phyloP scores from a whole-genome alignment of 2,888 invertebrate genomes.

The Drosophila atripex region DNA sequence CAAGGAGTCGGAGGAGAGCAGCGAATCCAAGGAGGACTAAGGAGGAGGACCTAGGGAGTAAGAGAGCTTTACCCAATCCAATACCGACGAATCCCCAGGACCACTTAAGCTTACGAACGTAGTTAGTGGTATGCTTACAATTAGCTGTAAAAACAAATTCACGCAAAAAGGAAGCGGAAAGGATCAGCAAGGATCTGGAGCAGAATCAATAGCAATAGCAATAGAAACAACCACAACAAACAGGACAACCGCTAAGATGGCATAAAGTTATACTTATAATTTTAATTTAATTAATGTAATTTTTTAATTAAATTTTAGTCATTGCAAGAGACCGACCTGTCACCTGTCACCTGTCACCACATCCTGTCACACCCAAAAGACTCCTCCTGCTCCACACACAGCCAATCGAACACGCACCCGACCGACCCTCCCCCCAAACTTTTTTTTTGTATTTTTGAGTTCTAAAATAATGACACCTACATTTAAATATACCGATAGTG shows the following conservation, averaged over 20 bases:
- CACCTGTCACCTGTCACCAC: not conserved
- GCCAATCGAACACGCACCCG: not conserved
- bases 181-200: constrained; percentile 3
- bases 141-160: constrained; percentile 52
- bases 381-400: constrained; percentile 6
- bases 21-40: constrained; percentile 75
- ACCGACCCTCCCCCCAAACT: not conserved
- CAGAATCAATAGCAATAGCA: constrained; percentile 11
- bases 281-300: constrained; percentile 64
- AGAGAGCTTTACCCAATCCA: constrained; percentile 32
- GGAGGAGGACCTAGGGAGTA: constrained; percentile 16
- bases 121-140: constrained; percentile 71
- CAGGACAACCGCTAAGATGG: constrained; percentile 79
- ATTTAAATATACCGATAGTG: constrained; percentile 51
- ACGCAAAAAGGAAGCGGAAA: not conserved
- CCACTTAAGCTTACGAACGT: constrained; percentile 52
- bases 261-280: constrained; percentile 72
- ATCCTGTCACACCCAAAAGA: constrained; percentile 2
- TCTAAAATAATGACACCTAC: constrained; percentile 49
- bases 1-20: constrained; percentile 79
- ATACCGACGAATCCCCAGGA: constrained; percentile 6
- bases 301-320: constrained; percentile 57
- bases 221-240: constrained; percentile 37
- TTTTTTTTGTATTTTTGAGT: constrained; percentile 49
- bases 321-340: constrained; percentile 39